Evolutionary conservation across 2,888 invertebrate species (phyloP).

Genomic region (Macrophya alboannulata): DNA sequence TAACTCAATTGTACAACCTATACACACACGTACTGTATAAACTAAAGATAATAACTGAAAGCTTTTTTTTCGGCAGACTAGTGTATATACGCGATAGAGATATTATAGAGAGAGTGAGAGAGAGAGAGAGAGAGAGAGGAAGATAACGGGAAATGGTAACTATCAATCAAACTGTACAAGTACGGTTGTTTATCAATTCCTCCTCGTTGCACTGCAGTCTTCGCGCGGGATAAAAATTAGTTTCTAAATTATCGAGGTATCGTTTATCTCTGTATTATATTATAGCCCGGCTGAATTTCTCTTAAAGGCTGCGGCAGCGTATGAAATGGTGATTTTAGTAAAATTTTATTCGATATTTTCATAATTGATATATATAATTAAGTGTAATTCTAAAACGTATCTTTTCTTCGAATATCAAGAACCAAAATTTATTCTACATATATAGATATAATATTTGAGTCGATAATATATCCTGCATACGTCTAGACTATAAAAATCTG

Average conservation of each 20-base stretch:
- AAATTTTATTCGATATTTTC: not conserved
- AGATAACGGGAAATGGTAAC: constrained; percentile 18
- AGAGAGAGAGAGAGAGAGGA: not conserved
- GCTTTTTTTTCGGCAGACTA: constrained; percentile 27
- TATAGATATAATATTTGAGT: too few relatives aligned
- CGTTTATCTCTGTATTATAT: not conserved
- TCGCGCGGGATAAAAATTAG: constrained; percentile 2
- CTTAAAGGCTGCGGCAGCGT: not conserved
- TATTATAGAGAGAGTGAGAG: too few relatives aligned
- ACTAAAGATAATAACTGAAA: constrained; percentile 32
- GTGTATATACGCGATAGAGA: too few relatives aligned
- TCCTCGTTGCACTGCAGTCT: not conserved
- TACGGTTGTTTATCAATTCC: constrained; percentile 9
- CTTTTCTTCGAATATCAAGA: not conserved
- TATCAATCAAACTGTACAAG: constrained; percentile 14
- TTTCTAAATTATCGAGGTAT: constrained; percentile 1
- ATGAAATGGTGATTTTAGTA: not conserved
- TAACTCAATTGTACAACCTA: constrained; percentile 15
- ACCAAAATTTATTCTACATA: not conserved
- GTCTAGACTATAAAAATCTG: constrained; percentile 13
- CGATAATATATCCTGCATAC: not conserved
- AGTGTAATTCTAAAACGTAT: not conserved
- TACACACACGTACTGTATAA: not conserved
- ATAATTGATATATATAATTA: not conserved
- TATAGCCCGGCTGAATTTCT: too few relatives aligned